A percentile compares a stretch with the other conserved stretches of the same genome.
These are phyloP conservation scores for Metalampra italica DNA, from an alignment of 2,888 invertebrate genomes.

Conservation along the genomic window DNA sequence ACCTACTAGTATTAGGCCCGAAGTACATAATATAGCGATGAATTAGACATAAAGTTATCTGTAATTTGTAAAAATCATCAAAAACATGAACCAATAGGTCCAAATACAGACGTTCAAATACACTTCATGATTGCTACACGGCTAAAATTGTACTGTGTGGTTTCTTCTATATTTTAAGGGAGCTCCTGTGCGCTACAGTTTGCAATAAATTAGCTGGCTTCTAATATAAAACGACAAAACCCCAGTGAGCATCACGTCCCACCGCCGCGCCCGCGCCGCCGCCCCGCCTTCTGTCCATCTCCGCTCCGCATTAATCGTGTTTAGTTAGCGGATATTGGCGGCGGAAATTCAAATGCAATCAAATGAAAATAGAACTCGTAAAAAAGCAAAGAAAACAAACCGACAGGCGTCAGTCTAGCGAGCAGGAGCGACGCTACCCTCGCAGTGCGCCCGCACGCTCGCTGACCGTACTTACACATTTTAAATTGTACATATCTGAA, in stretches of 20 bases:
- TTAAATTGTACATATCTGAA: conserved; percentile 79
- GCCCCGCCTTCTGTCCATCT: conserved; percentile 70
- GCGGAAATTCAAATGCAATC: conserved; percentile 79
- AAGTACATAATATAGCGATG: no score
- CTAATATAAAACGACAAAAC: conserved; percentile 78
- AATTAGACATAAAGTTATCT: no score
- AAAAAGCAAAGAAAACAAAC: conserved; percentile 77
- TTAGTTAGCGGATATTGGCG: conserved; percentile 79
- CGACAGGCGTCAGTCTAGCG: conserved; percentile 78
- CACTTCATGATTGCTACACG: not conserved
- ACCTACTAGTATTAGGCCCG: no score
- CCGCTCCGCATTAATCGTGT: conserved; percentile 77
- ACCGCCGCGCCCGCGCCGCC: conserved; percentile 30
- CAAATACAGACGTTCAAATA: no score
- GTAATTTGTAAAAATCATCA: no score
- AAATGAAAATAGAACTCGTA: conserved; percentile 77
- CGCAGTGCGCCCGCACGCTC: conserved; percentile 37
- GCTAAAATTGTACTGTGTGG: not conserved
- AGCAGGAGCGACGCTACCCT: conserved; percentile 33
- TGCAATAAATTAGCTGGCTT: conserved; percentile 76
- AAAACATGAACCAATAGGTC: no score
- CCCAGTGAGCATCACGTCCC: conserved; percentile 55
- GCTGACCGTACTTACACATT: conserved; percentile 79
- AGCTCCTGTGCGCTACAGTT: conserved; percentile 65
- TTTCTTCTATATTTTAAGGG: conserved; percentile 33